Base-by-base conservation (phyloP, 2,113 vertebrate genomes). In the Myxocyprinus asiaticus region DNA sequence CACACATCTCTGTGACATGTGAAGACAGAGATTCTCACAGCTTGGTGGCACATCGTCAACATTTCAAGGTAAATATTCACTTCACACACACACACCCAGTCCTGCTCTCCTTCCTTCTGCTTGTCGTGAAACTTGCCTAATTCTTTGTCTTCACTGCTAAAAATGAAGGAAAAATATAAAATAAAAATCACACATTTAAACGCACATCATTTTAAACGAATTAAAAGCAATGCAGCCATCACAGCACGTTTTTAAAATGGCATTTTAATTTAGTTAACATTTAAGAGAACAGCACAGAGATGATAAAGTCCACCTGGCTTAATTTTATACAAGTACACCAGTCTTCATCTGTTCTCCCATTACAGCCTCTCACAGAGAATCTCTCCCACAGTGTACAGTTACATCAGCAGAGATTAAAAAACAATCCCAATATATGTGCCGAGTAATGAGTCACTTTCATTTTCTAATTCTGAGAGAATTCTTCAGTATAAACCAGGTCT, bases 191-290 rank as follows among this genome's bases (percentile, higher is more conserved):
- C 64, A 58, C 72, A 12, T 7, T 56, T 1, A 8, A 62, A 83
- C 69, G 73, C 53, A 78, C 22, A 33, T 33, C 1, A 33, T 33
- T 33, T 33, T 33, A 65, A 75, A 56, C 22, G 1, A 77, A 9
- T 48, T 9, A 62, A 73, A 76, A 74, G 17, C 58, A 51, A n/a
- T 66, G 6, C 67, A 56, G 56, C 63, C 7, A 10, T 71, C 56
- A 58, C 53, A 72, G 70, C 63, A 72, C 64, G 73, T 88, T 87
- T 90, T 89, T 85, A 90, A 92, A 93, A 85, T n/a, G 87, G 61
- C 78, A 79, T 85, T 82, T 94, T 94, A 88, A 92, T 94, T 94
- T 89, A 85, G 89, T 90, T 90, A 91, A 92, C 90, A 92, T 91
- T 88, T 87, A 93, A 85, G 89, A 88, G 88, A 92, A 93, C 89